Percentiles rank a stretch among this genome's conserved stretches.
Conservation (phyloP, 2,888 invertebrate species). For the Gonocerus acuteangulatus region DNA sequence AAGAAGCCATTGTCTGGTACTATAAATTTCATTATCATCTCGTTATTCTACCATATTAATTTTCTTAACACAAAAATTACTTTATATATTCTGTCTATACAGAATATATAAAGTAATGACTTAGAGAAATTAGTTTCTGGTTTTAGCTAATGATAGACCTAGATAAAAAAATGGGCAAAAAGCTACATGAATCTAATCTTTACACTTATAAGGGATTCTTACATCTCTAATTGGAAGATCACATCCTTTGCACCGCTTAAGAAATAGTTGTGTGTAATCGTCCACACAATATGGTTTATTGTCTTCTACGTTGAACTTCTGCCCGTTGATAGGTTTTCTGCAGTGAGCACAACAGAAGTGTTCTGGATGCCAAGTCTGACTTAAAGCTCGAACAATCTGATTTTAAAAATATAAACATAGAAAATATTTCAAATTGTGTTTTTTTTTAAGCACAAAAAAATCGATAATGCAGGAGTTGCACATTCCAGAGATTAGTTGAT, state of each 20-base stretch:
- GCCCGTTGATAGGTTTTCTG: constrained; percentile 51
- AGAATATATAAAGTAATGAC: no score
- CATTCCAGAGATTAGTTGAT: neutral
- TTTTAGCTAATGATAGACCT: no score
- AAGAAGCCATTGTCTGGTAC: no score
- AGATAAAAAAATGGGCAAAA: no score
- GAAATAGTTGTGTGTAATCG: constrained; percentile 56
- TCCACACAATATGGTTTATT: constrained; percentile 55
- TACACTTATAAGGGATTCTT: no score
- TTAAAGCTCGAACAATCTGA: constrained; percentile 54
- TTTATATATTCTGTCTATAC: no score
- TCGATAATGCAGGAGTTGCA: neutral
- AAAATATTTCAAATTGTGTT: no score
- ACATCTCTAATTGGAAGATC: constrained; percentile 55
- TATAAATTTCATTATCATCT: no score
- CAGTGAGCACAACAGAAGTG: constrained; percentile 56
- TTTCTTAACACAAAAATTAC: no score
- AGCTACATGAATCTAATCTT: no score
- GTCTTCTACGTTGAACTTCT: constrained; percentile 55
- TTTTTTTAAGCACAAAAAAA: neutral
- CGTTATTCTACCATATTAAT: no score
- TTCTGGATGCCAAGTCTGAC: constrained; percentile 56
- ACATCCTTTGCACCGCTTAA: constrained; percentile 55
- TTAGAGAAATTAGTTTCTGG: no score
- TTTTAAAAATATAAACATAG: constrained; percentile 6